phyloP scores from a whole-genome alignment of 2,888 invertebrate species.

The Ophion ventricosus region DNA sequence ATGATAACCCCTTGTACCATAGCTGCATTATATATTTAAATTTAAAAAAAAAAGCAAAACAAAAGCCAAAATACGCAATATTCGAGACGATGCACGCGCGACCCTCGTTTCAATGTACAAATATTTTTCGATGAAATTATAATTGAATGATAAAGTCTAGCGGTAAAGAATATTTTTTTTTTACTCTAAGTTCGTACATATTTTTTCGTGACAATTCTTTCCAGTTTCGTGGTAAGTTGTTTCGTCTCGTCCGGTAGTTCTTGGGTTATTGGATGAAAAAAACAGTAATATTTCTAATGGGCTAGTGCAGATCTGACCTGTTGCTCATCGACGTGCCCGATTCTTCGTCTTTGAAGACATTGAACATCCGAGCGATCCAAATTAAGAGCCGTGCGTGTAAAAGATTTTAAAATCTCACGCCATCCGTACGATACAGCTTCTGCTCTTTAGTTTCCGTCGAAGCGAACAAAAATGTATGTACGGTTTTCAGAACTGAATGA shows the following conservation, averaged over 20 bases:
- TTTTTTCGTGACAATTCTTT: neutral
- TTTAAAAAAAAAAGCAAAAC: constrained; percentile 73
- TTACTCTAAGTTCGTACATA: constrained; percentile 4
- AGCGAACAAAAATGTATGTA: constrained; percentile 21
- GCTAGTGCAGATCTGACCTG: constrained; percentile 63
- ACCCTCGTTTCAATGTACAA: constrained; percentile 81
- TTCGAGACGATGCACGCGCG: constrained; percentile 74
- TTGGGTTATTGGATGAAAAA: constrained; percentile 21
- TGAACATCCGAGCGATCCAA: neutral
- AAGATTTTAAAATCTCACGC: constrained; percentile 68
- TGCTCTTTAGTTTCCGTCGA: neutral
- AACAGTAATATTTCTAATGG: constrained; percentile 21
- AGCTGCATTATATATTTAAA: constrained; percentile 75
- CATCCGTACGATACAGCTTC: constrained; percentile 71
- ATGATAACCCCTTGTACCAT: constrained; percentile 81
- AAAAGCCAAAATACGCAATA: constrained; percentile 75
- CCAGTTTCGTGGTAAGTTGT: constrained; percentile 2
- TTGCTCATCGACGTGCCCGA: constrained; percentile 34
- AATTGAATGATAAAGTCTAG: constrained; percentile 77
- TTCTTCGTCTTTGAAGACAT: constrained; percentile 4
- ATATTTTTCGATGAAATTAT: constrained; percentile 79
- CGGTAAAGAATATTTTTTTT: constrained; percentile 74
- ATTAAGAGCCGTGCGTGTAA: no score
- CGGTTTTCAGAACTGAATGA: neutral
- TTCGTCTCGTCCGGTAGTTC: neutral